Evolutionary conservation across 1,140 invertebrate species (phyloP), one percentile per base, ranked within the genome.

Genomic region (Colletes latitarsis): DNA sequence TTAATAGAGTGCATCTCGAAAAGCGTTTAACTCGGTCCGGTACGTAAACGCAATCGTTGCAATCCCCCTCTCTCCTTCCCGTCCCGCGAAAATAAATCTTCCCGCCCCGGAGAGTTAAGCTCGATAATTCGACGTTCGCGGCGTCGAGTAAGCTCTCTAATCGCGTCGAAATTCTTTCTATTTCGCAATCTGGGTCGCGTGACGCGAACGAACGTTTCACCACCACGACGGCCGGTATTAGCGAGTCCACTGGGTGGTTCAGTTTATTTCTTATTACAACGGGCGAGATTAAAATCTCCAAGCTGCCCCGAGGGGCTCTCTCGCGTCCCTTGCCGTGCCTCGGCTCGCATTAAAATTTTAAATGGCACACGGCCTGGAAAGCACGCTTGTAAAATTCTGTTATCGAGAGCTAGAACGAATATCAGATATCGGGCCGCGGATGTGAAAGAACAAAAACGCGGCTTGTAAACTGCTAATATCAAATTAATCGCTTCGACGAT

Each of bases 201-300:
- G 83, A 84, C 82, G 66, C 67, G 67, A 19, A 43, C 43, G 77
- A 84, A 84, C 79, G 83, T 81, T 83, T 76, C 71, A 78, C 71
- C 76, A 62, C 55, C 75, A 60, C 46, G 21, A 76, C 49, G 46
- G 30, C 68, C 14, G 52, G 39, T 66, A 57, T 81, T 84, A 84
- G 68, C 52, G 62, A 73, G 52, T 71, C 70, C 66, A 60, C 69
- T 66, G 62, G 68, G 53, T 19, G 66, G 43, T 75, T 82, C 83
- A 58, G 64, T 86, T 85, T 86, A 78, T 82, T 86, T 85, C 83
- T 86, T 86, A 85, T 86, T 85, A 82, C 72, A 77, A 82, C 58
- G 71, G 30, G 55, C 66, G 70, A 85, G 84, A 86, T 86, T 86
- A 82, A 78, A 82, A 86, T 86, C 83, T 53, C 19, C 6, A 10